phyloP scores from a whole-genome alignment of 2,113 vertebrate species.

The Saguinus imperator region DNA sequence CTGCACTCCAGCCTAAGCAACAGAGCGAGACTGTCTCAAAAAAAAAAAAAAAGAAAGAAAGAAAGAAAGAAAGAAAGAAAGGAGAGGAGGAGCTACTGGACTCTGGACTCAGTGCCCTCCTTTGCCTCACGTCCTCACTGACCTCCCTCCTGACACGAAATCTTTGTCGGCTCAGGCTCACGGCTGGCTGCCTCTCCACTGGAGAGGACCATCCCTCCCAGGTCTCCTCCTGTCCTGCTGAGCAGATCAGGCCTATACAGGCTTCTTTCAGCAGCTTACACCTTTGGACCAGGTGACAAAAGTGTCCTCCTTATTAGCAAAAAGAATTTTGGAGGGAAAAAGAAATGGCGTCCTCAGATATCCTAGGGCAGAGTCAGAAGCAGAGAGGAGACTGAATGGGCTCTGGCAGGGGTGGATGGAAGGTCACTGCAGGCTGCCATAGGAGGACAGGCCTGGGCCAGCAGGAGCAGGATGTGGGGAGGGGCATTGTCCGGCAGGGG shows the following conservation, averaged over 20 bases:
- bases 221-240: background rate
- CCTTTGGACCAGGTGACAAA: background rate
- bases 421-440: background rate
- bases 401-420: background rate
- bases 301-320: background rate
- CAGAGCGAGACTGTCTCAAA: no score
- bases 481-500: fast-evolving
- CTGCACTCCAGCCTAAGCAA: no score
- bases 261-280: background rate
- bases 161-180: background rate
- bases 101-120: background rate
- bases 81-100: background rate
- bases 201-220: background rate
- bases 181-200: background rate
- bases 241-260: background rate
- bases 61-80: no score
- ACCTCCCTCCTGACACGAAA: background rate
- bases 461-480: background rate
- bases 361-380: background rate
- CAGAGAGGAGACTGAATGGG: background rate
- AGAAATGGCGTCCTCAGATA: background rate
- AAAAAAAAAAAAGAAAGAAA: no score
- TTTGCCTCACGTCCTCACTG: background rate
- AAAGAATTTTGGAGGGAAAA: background rate
- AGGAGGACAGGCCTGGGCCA: background rate